phyloP scores from a whole-genome alignment of 1,140 invertebrate species.

The Chironomus tepperi region DNA sequence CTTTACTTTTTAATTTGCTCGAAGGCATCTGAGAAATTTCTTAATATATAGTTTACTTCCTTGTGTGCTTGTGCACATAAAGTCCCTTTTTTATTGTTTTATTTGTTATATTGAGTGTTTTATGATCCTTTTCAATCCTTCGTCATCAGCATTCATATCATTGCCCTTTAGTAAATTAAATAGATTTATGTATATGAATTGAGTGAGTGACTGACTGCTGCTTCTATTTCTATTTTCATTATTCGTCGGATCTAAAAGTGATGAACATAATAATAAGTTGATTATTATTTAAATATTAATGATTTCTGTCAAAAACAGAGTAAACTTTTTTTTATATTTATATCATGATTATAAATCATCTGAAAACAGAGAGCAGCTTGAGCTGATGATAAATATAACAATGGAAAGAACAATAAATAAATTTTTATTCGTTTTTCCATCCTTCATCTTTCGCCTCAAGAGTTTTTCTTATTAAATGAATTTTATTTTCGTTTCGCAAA shows the following conservation, averaged over 20 bases:
- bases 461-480: slow-evolving; percentile 9
- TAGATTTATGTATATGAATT: too few species aligned
- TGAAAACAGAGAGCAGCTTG: background rate
- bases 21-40: too few species aligned
- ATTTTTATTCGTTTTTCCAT: background rate
- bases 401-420: slow-evolving; percentile 11
- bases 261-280: slow-evolving; percentile 8
- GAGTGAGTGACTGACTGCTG: background rate
- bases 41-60: too few species aligned
- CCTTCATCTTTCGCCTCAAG: background rate
- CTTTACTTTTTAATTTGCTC: too few species aligned
- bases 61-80: too few species aligned
- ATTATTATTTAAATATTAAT: slow-evolving; percentile 11
- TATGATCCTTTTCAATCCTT: too few species aligned
- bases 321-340: background rate
- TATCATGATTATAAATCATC: background rate
- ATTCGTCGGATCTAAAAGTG: background rate
- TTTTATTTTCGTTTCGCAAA: background rate
- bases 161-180: too few species aligned
- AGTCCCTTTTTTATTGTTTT: too few species aligned
- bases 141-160: too few species aligned
- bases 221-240: background rate
- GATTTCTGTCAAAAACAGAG: slow-evolving; percentile 7
- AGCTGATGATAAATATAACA: slow-evolving; percentile 9
- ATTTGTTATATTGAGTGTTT: too few species aligned